Evolutionary conservation across 1,140 invertebrate species (phyloP).

Genomic region (Lycorma delicatula): DNA sequence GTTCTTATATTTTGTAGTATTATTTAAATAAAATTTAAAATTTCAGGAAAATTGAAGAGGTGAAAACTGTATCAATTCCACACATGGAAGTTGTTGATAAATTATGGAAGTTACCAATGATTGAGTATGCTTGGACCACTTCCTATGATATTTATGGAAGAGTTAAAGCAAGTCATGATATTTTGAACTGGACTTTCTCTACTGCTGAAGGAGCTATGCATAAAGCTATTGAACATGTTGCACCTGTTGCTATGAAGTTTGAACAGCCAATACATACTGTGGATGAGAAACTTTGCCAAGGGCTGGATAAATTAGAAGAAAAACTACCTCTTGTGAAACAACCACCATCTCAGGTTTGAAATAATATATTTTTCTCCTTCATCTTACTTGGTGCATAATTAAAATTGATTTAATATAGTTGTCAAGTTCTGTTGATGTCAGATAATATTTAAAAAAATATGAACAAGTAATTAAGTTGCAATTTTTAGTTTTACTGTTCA

Average conservation of each 20-base stretch:
- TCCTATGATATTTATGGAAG: constrained; percentile 46
- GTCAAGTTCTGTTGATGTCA: not conserved
- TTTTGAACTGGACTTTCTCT: constrained; percentile 56
- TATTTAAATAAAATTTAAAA: too few species aligned
- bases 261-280: constrained; percentile 59
- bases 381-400: not conserved
- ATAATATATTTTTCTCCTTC: too few species aligned
- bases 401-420: not conserved
- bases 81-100: constrained; percentile 47
- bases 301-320: constrained; percentile 66
- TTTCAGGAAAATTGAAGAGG: constrained; percentile 13
- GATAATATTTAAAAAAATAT: not conserved
- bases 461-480: not conserved
- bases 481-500: too few species aligned
- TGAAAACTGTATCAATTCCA: constrained; percentile 32
- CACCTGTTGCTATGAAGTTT: constrained; percentile 53
- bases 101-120: constrained; percentile 45
- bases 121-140: constrained; percentile 45
- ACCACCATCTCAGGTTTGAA: constrained; percentile 65
- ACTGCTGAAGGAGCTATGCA: constrained; percentile 56
- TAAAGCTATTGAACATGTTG: constrained; percentile 47
- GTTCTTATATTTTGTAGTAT: too few species aligned
- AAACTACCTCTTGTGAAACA: constrained; percentile 64
- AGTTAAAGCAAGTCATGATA: constrained; percentile 43
- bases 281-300: constrained; percentile 63